A percentile compares a stretch with the other conserved stretches of the same genome.
Conservation (phyloP, 2,888 invertebrate species). For the Horisme vitalbata region DNA sequence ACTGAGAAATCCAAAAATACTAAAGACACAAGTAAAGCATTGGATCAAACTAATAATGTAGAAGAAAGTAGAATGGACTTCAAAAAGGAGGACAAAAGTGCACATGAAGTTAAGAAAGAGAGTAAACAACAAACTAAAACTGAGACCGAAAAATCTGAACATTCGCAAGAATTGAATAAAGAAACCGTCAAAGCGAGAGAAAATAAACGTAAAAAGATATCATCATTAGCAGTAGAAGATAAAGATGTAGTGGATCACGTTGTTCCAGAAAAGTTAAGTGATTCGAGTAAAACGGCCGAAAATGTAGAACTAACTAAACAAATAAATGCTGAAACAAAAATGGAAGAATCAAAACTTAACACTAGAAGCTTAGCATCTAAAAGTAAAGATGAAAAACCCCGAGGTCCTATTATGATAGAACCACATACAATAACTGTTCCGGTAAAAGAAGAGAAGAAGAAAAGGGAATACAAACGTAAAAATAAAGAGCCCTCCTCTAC, state of each 20-base stretch:
- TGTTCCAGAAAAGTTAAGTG: constrained; percentile 13
- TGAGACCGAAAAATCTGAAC: background rate
- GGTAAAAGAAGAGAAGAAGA: constrained; percentile 18
- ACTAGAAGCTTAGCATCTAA: constrained; percentile 10
- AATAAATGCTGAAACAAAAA: constrained; percentile 4
- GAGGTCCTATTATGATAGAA: constrained; percentile 18
- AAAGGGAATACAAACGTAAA: constrained; percentile 19
- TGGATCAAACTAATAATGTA: constrained; percentile 2
- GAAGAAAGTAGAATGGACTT: background rate
- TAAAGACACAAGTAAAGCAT: constrained; percentile 31
- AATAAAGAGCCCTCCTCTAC: constrained; percentile 6
- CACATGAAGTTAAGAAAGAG: constrained; percentile 3
- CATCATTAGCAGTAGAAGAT: constrained; percentile 6
- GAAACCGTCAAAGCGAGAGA: constrained; percentile 6
- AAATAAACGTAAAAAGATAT: constrained; percentile 12
- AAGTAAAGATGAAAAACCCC: constrained; percentile 18
- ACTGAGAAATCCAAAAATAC: constrained; percentile 43
- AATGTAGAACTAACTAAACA: constrained; percentile 1
- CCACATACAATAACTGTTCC: constrained; percentile 16
- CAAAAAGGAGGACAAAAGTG: background rate
- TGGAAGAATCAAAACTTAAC: constrained; percentile 17
- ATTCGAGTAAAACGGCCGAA: constrained; percentile 2
- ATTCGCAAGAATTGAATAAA: constrained; percentile 1
- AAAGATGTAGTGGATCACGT: background rate
- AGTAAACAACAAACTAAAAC: constrained; percentile 3